Evolutionary conservation across 2,888 invertebrate species (phyloP).

Genomic region (Apodemia duryi): DNA sequence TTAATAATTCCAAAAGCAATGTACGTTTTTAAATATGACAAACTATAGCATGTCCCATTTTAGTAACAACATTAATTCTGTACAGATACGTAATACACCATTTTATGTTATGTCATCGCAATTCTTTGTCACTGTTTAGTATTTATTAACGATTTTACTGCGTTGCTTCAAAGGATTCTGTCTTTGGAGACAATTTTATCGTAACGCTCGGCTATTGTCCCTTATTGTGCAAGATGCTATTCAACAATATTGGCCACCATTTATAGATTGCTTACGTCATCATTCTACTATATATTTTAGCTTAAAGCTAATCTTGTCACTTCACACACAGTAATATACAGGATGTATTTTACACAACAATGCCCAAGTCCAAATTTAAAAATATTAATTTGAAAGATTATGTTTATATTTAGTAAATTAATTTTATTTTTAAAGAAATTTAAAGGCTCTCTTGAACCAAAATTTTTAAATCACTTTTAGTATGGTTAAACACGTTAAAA

Average conservation of each 20-base stretch:
- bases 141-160: constrained; percentile 59
- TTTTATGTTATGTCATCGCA: constrained; percentile 34
- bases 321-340: constrained; percentile 40
- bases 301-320: constrained; percentile 54
- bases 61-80: constrained; percentile 2
- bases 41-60: not conserved
- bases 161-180: constrained; percentile 60
- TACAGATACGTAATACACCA: constrained; percentile 8
- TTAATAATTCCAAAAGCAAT: no score
- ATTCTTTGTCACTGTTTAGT: constrained; percentile 58
- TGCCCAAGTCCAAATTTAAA: no score
- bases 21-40: not conserved
- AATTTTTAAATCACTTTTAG: no score
- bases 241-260: constrained; percentile 57
- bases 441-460: no score
- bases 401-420: no score
- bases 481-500: no score
- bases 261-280: constrained; percentile 61
- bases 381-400: no score
- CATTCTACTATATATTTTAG: constrained; percentile 62
- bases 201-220: constrained; percentile 56
- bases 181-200: constrained; percentile 66
- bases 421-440: no score
- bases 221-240: constrained; percentile 63
- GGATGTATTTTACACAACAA: constrained; percentile 41